These are phyloP conservation scores for Chelon auratus DNA, from an alignment of 2,797 vertebrate species.

Conservation along the genomic window DNA sequence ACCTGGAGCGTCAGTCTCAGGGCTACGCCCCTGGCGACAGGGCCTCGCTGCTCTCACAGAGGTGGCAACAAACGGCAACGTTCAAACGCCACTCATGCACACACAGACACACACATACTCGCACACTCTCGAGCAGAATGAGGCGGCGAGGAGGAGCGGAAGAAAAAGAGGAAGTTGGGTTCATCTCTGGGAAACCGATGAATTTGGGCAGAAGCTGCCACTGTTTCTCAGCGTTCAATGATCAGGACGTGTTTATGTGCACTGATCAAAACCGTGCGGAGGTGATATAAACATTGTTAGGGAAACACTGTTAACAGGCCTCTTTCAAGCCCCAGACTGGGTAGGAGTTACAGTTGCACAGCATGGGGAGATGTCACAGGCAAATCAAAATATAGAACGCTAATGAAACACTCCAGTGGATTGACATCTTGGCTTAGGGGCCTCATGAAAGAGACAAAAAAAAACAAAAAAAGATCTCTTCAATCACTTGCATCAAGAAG, in stretches of 20 bases:
- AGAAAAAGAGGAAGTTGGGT: constrained; percentile 40
- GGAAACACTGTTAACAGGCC: constrained; percentile 72
- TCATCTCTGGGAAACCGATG: constrained; percentile 52
- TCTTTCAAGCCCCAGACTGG: constrained; percentile 70
- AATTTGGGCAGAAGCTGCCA: constrained; percentile 62
- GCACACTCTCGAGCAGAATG: constrained; percentile 32
- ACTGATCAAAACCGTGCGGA: constrained; percentile 79
- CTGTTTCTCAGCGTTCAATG: constrained; percentile 66
- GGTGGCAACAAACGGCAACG: constrained; percentile 75
- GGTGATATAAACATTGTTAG: constrained; percentile 82
- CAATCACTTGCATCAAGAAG: constrained; percentile 70
- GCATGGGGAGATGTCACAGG: constrained; percentile 75
- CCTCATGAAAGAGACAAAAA: constrained; percentile 62
- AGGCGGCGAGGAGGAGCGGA: constrained; percentile 27
- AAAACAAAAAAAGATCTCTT: constrained; percentile 55
- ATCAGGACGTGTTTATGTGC: constrained; percentile 77
- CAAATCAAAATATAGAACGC: constrained; percentile 75
- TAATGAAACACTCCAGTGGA: constrained; percentile 79
- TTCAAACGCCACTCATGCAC: constrained; percentile 68
- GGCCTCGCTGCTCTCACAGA: constrained; percentile 78
- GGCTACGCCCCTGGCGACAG: constrained; percentile 86
- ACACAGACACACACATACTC: constrained; percentile 12
- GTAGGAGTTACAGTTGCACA: constrained; percentile 68
- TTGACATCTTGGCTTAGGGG: constrained; percentile 74
- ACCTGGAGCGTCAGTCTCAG: constrained; percentile 84